Evolutionary conservation across 2,888 invertebrate genomes (phyloP), one percentile per base, ranked within the genome.

Genomic region (Phorcus lineatus): DNA sequence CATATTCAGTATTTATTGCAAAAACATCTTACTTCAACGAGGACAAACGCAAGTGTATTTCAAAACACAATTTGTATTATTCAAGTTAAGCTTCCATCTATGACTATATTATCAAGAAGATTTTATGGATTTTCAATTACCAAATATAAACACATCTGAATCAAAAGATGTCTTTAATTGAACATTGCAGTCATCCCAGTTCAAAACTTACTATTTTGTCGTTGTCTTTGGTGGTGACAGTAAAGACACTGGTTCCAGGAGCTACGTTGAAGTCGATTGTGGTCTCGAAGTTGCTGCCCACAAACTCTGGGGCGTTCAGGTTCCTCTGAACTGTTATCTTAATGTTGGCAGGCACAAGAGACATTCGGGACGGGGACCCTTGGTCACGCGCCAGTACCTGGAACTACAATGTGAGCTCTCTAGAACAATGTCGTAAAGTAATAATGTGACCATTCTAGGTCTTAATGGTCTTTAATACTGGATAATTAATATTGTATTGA

Each of bases 291-390:
- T 86, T 86, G 24, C 79, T 77, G 52, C 84, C 75, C 36, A 57
- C 80, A 82, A 91, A 91, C 28, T 82, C 81, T 11, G 91, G 91
- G 6, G 90, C 52, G 75, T 85, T 82, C 75, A 83, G 76, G 80
- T 91, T 91, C 19, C 91, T 81, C 11, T 86, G 79, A 24, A 90
- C 88, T 66, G 82, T 88, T 62, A 91, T 89, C 19, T 85, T 86
- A 7, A 91, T 88, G 13, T 84, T 86, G 36, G 90, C 95, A 0
- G 94, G 94, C 0, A 96, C 95, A 90, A 96, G 95, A 91, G 97
- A 97, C 57, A 95, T 95, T 91, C 96, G 96, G 0, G 97, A 95
- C 0, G 98, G 98, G 9, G 97, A 96, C 0, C 98, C 98, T 85
- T 95, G 95, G 94, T 98, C 98, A 0, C 95, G 94, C 0, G 97